phyloP scores from a whole-genome alignment of 2,797 vertebrate species.

The Gymnodraco acuticeps region DNA sequence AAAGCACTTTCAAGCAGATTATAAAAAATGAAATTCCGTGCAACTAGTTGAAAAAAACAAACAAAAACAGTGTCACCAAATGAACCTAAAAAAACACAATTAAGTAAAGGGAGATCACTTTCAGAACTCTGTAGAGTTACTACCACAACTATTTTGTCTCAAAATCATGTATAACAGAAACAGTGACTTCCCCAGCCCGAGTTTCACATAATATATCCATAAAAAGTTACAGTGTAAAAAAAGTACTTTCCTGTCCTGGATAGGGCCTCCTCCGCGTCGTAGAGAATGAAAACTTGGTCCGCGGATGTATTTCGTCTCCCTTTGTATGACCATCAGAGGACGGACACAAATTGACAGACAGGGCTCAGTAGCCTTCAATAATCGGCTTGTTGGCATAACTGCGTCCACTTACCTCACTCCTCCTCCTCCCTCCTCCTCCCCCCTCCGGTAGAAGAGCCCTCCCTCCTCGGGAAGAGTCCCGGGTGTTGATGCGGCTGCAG shows the following conservation, averaged over 20 bases:
- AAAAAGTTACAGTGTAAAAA: constrained; percentile 33
- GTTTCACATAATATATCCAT: constrained; percentile 24
- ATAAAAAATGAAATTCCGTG: neutral
- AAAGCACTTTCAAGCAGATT: neutral
- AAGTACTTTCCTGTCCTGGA: constrained; percentile 13
- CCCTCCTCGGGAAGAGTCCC: constrained; percentile 2
- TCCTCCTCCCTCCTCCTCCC: constrained; percentile 6
- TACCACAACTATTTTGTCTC: neutral
- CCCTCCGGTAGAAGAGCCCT: neutral
- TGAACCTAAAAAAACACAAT: neutral
- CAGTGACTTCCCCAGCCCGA: neutral
- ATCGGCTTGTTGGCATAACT: constrained; percentile 81
- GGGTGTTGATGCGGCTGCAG: constrained; percentile 24
- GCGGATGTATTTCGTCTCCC: constrained; percentile 9
- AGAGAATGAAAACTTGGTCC: constrained; percentile 1
- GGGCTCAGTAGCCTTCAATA: constrained; percentile 70
- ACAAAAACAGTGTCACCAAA: neutral
- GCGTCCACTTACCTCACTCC: constrained; percentile 61
- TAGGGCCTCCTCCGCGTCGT: neutral
- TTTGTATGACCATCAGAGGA: constrained; percentile 48
- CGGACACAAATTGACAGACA: constrained; percentile 58
- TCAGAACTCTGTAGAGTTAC: neutral
- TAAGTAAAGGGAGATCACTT: neutral
- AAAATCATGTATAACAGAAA: neutral
- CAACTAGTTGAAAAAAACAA: neutral